Evolutionary conservation across 2,797 vertebrate species (phyloP).

Genomic region (Neostethus bicornis): DNA sequence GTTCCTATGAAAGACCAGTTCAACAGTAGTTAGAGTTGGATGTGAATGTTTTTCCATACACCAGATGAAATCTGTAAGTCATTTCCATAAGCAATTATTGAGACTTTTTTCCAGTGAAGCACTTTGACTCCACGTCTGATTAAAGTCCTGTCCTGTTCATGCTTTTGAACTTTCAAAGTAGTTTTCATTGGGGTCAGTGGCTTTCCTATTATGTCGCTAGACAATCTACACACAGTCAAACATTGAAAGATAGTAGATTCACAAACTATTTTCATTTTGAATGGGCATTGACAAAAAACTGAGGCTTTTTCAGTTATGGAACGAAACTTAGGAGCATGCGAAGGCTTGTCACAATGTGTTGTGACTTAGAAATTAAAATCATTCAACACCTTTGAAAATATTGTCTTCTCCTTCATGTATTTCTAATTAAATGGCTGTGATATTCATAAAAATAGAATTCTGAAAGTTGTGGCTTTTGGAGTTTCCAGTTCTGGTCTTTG

Average conservation of each 20-base stretch:
- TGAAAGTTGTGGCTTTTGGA: slow-evolving; percentile 11
- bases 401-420: slow-evolving; percentile 22
- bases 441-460: slow-evolving; percentile 26
- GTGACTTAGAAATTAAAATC: slow-evolving; percentile 38
- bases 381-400: slow-evolving; percentile 27
- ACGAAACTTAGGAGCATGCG: slow-evolving; percentile 10
- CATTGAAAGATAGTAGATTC: slow-evolving; percentile 59
- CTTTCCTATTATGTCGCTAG: slow-evolving; percentile 33
- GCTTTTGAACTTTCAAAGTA: slow-evolving; percentile 37
- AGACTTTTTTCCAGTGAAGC: slow-evolving; percentile 4
- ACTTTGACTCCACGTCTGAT: slow-evolving; percentile 13
- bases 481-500: too few species aligned
- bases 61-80: slow-evolving; percentile 38
- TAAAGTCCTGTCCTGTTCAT: slow-evolving; percentile 32
- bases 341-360: not conserved
- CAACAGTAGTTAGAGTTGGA: slow-evolving; percentile 26
- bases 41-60: slow-evolving; percentile 47
- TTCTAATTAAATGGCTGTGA: slow-evolving; percentile 19
- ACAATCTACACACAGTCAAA: slow-evolving; percentile 51
- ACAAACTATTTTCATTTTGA: slow-evolving; percentile 43
- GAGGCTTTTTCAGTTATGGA: not conserved
- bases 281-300: slow-evolving; percentile 33
- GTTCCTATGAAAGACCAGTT: slow-evolving; percentile 53
- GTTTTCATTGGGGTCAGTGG: slow-evolving; percentile 44
- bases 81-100: slow-evolving; percentile 19